Evolutionary conservation across 1,140 invertebrate genomes (phyloP).

Genomic region (Patella vulgata): DNA sequence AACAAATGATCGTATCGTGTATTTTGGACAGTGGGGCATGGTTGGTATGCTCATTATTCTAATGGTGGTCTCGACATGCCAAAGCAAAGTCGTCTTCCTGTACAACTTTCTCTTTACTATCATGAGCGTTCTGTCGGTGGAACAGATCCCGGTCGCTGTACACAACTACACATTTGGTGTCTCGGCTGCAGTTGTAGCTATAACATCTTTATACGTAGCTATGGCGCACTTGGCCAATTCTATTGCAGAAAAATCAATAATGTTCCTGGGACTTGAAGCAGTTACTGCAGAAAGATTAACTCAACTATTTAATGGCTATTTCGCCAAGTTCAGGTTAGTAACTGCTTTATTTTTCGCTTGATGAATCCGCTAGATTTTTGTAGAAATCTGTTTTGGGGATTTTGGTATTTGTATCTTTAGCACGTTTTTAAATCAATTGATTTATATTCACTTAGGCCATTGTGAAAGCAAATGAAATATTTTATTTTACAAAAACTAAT

Average conservation of each 20-base stretch:
- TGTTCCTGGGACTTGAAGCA: conserved; percentile 44
- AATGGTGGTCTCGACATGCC: conserved; percentile 30
- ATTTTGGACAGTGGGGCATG: conserved; percentile 49
- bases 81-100: conserved; percentile 40
- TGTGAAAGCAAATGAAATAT: not conserved
- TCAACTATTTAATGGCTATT: conserved; percentile 7
- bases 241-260: conserved; percentile 48
- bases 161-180: conserved; percentile 50
- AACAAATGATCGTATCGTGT: conserved; percentile 21
- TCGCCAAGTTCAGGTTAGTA: conserved; percentile 4
- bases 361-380: not conserved
- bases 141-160: conserved; percentile 39
- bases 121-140: conserved; percentile 40
- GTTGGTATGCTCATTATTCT: conserved; percentile 34
- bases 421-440: not conserved
- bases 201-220: conserved; percentile 36
- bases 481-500: too few species aligned
- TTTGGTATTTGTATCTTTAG: not conserved
- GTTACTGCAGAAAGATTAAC: conserved; percentile 33
- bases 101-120: conserved; percentile 42
- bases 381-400: not conserved
- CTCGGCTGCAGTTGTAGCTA: conserved; percentile 27
- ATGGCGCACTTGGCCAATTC: conserved; percentile 48
- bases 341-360: too few species aligned
- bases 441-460: not conserved